A percentile compares a stretch with the other conserved stretches of the same genome.
These are phyloP conservation scores for Gallinago paraguaiae DNA, from an alignment of 2,113 vertebrate species.

Conservation along the genomic window DNA sequence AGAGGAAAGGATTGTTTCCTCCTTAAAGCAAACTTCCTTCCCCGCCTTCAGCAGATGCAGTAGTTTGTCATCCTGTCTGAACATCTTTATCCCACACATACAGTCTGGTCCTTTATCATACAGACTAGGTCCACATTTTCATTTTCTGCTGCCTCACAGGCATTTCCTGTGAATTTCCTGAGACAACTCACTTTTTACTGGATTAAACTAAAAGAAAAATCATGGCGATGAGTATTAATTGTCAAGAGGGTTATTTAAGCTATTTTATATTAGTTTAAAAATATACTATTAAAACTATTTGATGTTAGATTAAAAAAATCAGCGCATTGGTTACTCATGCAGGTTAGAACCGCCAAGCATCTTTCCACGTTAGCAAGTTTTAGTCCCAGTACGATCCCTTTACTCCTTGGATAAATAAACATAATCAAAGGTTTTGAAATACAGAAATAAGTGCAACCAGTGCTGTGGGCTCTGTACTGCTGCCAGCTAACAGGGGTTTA, in stretches of 20 bases:
- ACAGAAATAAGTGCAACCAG: background rate
- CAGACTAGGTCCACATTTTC: background rate
- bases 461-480: background rate
- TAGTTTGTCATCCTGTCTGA: background rate
- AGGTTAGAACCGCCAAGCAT: background rate
- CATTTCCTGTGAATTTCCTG: background rate
- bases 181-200: background rate
- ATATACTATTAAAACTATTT: background rate
- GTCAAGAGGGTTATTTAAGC: background rate
- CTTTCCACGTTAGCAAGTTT: background rate
- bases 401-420: constrained; percentile 1
- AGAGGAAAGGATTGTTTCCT: background rate
- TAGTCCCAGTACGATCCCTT: background rate
- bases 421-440: background rate
- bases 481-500: background rate
- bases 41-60: background rate
- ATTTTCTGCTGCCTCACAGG: background rate
- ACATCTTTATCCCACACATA: background rate
- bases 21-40: background rate
- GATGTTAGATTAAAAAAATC: background rate
- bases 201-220: background rate
- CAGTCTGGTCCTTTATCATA: background rate
- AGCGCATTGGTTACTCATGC: background rate
- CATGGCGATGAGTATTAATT: background rate
- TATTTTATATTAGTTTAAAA: constrained; percentile 16